Evolutionary conservation across 2,888 invertebrate species (phyloP).

Genomic region (Drosophila multiciliata): DNA sequence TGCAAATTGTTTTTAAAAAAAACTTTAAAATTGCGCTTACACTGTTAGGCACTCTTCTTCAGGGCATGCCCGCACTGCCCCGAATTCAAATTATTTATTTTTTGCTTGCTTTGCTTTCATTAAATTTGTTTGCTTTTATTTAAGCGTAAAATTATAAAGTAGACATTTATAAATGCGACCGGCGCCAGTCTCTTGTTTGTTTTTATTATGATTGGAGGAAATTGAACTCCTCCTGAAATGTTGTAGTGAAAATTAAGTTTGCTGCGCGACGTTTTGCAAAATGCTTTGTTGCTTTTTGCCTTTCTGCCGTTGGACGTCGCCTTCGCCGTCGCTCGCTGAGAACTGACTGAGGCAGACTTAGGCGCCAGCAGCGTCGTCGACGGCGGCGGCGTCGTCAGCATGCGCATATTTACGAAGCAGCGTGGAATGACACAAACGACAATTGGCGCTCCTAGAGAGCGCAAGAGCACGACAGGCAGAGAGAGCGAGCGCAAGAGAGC

Average conservation of each 20-base stretch:
- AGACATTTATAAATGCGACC: slow-evolving; percentile 45
- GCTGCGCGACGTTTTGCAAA: slow-evolving; percentile 53
- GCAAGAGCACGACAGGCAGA: slow-evolving; percentile 12
- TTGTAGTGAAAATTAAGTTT: slow-evolving; percentile 50
- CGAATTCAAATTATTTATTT: slow-evolving; percentile 7
- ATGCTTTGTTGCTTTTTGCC: slow-evolving; percentile 21
- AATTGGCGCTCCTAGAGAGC: slow-evolving; percentile 51
- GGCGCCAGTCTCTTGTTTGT: slow-evolving; percentile 57
- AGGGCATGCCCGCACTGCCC: slow-evolving; percentile 30
- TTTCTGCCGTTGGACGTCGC: slow-evolving; percentile 46
- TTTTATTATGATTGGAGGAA: slow-evolving; percentile 28
- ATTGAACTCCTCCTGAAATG: slow-evolving; percentile 28
- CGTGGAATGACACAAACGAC: slow-evolving; percentile 53
- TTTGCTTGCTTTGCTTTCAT: not conserved
- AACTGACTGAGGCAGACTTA: slow-evolving; percentile 51
- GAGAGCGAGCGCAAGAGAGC: not conserved
- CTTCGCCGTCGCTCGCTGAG: slow-evolving; percentile 64
- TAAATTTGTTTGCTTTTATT: slow-evolving; percentile 21
- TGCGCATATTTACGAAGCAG: slow-evolving; percentile 79
- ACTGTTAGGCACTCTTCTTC: slow-evolving; percentile 21
- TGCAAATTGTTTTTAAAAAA: slow-evolving; percentile 10
- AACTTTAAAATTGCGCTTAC: slow-evolving; percentile 38
- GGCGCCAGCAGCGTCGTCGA: slow-evolving; percentile 54
- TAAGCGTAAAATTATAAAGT: slow-evolving; percentile 33
- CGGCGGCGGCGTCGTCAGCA: slow-evolving; percentile 36